Base-by-base conservation (phyloP, 2,113 vertebrate species). In the Burhinus oedicnemus region DNA sequence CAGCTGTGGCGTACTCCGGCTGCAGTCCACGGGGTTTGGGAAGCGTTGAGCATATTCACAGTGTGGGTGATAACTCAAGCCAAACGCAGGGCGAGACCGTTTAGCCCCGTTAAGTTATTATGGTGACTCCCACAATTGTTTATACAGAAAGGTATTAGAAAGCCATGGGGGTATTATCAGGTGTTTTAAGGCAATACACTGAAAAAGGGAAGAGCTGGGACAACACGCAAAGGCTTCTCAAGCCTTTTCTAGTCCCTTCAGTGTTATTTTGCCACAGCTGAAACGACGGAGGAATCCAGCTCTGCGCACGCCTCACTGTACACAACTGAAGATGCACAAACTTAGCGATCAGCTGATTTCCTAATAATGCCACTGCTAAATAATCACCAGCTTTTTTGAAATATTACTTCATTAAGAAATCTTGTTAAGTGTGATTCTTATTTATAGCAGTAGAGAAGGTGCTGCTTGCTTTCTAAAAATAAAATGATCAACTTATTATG, bases 91-190 rank as follows among this genome's bases (percentile, higher is more conserved):
- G 22, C 22, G 0, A 89, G 68, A 83, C 7, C 25, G 8, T 32
- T 45, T 13, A 52, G 11, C 29, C 32, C 30, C 8, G 0, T 5
- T 6, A 65, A 25, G 11, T 44, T 49, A 23, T 25, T 30, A 44
- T 2, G 11, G 20, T 0, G 0, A 62, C 29, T 75, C 66, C 38
- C 57, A 27, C 16, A 64, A 5, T 0, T 45, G 25, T 34, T 84
- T 30, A 34, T 23, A 42, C 14, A 17, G 82, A 57, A 51, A 91
- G 27, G 27, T 49, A 75, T 36, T 77, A 70, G 30, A 84, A 71
- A 95, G 75, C 22, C 38, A 8, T 34, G 22, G 47, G 11, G 22
- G 20, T n/a, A 1, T 9, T 9, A 49, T 27, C 36, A 22, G 34
- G 36, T 29, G 23, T 36, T 69, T 52, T 64, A 85, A n/a, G 61